phyloP scores from a whole-genome alignment of 2,797 vertebrate species.

The Gambelia wislizenii region DNA sequence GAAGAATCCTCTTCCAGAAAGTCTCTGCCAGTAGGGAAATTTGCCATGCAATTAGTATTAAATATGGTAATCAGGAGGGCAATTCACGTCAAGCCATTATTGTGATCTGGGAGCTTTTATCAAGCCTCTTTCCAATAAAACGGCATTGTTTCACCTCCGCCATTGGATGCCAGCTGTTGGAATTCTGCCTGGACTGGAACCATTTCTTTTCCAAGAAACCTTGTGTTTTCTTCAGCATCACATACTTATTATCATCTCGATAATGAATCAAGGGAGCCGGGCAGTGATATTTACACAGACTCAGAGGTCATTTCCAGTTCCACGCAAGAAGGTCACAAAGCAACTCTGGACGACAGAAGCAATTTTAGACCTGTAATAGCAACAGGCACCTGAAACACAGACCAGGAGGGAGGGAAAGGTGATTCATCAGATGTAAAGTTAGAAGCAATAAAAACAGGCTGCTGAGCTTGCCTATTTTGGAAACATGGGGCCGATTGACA shows the following conservation, averaged over 20 bases:
- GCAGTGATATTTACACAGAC: not conserved
- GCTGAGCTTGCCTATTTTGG: not conserved
- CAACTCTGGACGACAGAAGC: not conserved
- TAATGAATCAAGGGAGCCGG: not conserved
- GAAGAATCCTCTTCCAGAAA: conserved; percentile 12
- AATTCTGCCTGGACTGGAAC: not conserved
- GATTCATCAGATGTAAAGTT: not conserved
- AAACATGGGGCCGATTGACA: not conserved
- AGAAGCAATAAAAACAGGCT: conserved; percentile 28
- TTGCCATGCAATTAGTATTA: conserved; percentile 38
- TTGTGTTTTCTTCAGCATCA: not conserved
- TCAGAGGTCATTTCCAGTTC: not conserved
- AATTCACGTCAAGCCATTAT: conserved; percentile 43
- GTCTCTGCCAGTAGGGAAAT: conserved; percentile 23
- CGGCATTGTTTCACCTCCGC: conserved; percentile 3
- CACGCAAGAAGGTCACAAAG: not conserved
- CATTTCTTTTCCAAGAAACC: not conserved
- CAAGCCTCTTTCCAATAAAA: conserved; percentile 51
- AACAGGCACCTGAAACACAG: not conserved
- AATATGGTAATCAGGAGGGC: conserved; percentile 42
- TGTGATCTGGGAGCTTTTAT: conserved; percentile 13
- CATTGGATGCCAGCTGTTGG: not conserved
- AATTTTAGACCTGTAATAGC: not conserved
- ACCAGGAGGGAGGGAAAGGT: not conserved
- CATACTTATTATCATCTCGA: not conserved